phyloP scores from a whole-genome alignment of 2,888 invertebrate species.

The Branchipolynoe longqiensis region DNA sequence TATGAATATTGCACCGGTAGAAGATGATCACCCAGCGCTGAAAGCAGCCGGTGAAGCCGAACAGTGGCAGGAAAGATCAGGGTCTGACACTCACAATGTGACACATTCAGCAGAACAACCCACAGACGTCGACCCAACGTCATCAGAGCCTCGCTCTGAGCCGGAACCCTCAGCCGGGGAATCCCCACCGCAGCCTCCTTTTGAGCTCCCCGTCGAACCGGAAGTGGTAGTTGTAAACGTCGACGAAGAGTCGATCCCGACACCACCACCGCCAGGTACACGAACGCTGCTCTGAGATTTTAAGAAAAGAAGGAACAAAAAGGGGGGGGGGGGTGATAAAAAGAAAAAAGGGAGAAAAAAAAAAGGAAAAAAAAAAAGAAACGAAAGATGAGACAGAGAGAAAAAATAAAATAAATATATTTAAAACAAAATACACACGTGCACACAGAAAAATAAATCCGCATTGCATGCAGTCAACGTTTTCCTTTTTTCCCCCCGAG shows the following conservation, averaged over 20 bases:
- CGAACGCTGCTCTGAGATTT: neutral
- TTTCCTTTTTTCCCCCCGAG: constrained; percentile 6
- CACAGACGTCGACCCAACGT: neutral
- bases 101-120: neutral
- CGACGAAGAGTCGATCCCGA: neutral
- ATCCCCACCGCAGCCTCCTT: neutral
- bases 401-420: too few relatives aligned
- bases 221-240: neutral
- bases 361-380: too few relatives aligned
- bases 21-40: constrained; percentile 5
- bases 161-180: neutral
- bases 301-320: too few relatives aligned
- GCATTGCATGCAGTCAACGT: neutral
- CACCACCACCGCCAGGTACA: constrained; percentile 35
- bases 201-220: neutral
- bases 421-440: neutral
- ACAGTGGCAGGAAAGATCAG: neutral
- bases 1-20: constrained; percentile 21
- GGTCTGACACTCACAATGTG: neutral
- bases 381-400: too few relatives aligned
- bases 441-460: neutral
- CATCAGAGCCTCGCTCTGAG: neutral
- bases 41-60: neutral
- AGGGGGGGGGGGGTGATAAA: too few relatives aligned
- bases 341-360: too few relatives aligned